phyloP scores from a whole-genome alignment of 1,140 invertebrate genomes.

The Polypedilum vanderplanki region DNA sequence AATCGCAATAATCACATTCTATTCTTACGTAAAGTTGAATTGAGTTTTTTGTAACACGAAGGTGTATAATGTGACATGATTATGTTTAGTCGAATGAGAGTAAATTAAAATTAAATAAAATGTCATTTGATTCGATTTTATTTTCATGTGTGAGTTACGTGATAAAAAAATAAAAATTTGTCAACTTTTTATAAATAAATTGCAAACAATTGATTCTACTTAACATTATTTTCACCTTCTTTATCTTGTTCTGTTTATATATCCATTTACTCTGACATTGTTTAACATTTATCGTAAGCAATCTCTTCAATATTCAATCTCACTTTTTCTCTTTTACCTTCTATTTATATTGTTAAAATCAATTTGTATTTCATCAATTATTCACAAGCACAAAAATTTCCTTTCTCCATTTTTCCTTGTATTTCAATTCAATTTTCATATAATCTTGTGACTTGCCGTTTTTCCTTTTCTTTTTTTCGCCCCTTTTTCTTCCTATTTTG shows the following conservation, averaged over 20 bases:
- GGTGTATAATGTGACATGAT: slow-evolving; percentile 8
- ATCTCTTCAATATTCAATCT: slow-evolving; percentile 9
- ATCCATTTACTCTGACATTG: not conserved
- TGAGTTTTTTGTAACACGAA: not conserved
- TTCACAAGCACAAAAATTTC: not conserved
- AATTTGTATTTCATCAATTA: slow-evolving; percentile 15
- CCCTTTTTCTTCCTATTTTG: not conserved
- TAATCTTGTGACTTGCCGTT: not conserved
- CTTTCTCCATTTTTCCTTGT: not conserved
- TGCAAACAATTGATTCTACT: not conserved
- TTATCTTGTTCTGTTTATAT: not conserved
- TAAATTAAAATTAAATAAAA: slow-evolving; percentile 20
- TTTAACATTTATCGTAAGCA: not conserved
- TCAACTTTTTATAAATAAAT: no score
- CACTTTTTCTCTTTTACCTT: not conserved
- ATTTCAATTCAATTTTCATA: slow-evolving; percentile 1
- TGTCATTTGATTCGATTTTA: not conserved
- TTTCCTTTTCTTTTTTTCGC: not conserved
- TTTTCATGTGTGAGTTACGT: not conserved
- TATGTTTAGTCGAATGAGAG: not conserved
- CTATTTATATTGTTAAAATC: slow-evolving; percentile 19
- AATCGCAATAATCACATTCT: slow-evolving; percentile 18
- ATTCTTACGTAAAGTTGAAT: not conserved
- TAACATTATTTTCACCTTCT: slow-evolving; percentile 1
- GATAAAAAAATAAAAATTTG: not conserved